Evolutionary conservation across 2,113 vertebrate genomes (phyloP).

Genomic region (Lasiurus cinereus): DNA sequence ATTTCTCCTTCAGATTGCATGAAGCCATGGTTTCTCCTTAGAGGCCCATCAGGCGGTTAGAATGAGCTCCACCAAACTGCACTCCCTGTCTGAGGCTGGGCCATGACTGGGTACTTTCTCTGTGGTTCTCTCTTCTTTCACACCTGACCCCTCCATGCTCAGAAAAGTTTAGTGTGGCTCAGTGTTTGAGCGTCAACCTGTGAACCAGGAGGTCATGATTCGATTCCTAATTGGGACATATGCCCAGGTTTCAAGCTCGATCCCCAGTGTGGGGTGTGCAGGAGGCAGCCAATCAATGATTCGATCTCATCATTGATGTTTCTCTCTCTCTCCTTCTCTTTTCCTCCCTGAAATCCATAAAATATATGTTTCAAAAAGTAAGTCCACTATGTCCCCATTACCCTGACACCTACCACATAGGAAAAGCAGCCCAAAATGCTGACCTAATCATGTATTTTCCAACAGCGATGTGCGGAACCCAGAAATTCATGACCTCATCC

Average conservation of each 20-base stretch:
- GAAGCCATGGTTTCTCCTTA: neutral
- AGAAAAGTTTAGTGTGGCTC: neutral
- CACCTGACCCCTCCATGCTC: neutral
- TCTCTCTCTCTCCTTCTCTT: no score
- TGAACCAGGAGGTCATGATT: no score
- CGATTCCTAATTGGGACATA: no score
- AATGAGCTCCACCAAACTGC: neutral
- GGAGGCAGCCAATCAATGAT: no score
- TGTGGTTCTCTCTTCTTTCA: neutral
- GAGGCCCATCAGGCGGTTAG: neutral
- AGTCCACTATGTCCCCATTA: neutral
- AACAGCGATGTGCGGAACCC: neutral
- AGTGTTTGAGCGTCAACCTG: no score
- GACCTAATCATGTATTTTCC: neutral
- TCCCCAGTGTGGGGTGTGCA: no score
- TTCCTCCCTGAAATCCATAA: no score
- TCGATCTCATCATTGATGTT: no score
- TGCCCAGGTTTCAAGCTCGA: no score
- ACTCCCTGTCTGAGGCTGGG: neutral
- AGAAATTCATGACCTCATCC: neutral
- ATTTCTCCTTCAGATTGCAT: neutral
- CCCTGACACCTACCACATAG: neutral
- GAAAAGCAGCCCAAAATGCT: neutral
- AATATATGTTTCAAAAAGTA: neutral
- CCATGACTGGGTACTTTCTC: neutral